phyloP scores from a whole-genome alignment of 2,113 vertebrate genomes.

The Chionis minor region DNA sequence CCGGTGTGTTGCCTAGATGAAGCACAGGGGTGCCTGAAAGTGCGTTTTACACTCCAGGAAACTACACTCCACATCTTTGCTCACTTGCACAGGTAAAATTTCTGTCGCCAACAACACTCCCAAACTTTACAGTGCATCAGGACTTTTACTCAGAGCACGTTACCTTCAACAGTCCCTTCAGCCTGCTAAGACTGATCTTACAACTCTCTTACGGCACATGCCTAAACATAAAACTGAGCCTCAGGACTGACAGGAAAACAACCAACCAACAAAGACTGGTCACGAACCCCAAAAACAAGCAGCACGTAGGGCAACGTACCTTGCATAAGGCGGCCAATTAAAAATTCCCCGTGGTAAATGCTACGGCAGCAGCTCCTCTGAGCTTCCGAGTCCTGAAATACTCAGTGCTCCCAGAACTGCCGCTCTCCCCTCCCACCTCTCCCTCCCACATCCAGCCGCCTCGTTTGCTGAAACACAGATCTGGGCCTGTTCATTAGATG shows the following conservation, averaged over 20 bases:
- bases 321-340: background rate
- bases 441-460: conserved; percentile 8
- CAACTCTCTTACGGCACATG: fast-evolving
- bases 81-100: too few species aligned
- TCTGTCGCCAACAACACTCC: background rate
- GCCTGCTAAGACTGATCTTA: background rate
- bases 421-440: background rate
- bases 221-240: background rate
- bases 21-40: background rate
- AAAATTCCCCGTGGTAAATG: background rate
- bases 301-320: background rate
- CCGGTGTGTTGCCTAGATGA: fast-evolving
- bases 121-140: background rate
- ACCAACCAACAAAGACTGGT: background rate
- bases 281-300: background rate
- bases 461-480: background rate
- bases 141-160: background rate
- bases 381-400: background rate
- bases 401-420: background rate
- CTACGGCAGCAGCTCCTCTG: background rate
- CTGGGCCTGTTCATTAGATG: background rate
- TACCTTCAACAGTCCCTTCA: background rate
- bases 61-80: background rate
- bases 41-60: background rate
- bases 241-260: background rate